Evolutionary conservation across 2,888 invertebrate genomes (phyloP).

Genomic region (Malthinus flaveolus): DNA sequence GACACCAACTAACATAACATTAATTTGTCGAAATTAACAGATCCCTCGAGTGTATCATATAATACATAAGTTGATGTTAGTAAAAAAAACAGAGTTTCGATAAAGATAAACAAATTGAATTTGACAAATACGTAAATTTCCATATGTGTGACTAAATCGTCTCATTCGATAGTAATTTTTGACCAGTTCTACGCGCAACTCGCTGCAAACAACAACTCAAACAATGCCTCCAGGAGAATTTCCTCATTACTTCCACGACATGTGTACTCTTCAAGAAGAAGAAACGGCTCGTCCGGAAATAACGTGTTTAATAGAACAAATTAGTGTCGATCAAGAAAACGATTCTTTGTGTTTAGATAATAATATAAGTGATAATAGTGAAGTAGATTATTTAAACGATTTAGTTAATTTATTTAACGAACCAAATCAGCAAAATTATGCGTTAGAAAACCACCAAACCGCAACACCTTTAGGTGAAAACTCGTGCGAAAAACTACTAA

Average conservation of each 20-base stretch:
- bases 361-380: slow-evolving; percentile 7
- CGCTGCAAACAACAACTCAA: slow-evolving; percentile 1
- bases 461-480: not conserved
- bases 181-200: slow-evolving; percentile 8
- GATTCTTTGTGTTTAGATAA: slow-evolving; percentile 17
- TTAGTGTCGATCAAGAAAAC: not conserved
- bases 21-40: slow-evolving; percentile 43
- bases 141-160: slow-evolving; percentile 16
- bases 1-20: slow-evolving; percentile 47
- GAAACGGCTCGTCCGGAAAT: slow-evolving; percentile 6
- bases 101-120: slow-evolving; percentile 21
- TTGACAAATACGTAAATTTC: slow-evolving; percentile 25
- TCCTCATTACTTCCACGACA: slow-evolving; percentile 17
- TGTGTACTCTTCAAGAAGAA: slow-evolving; percentile 13
- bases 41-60: slow-evolving; percentile 44
- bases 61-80: slow-evolving; percentile 25
- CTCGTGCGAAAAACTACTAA: not conserved
- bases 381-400: slow-evolving; percentile 25
- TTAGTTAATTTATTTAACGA: slow-evolving; percentile 21
- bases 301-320: slow-evolving; percentile 11
- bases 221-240: slow-evolving; percentile 26
- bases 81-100: slow-evolving; percentile 24
- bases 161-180: slow-evolving; percentile 8
- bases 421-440: slow-evolving; percentile 10
- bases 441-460: slow-evolving; percentile 4